These are phyloP conservation scores for Propithecus perrieri DNA, from an alignment of 2,797 vertebrate genomes.

Conservation along the genomic window DNA sequence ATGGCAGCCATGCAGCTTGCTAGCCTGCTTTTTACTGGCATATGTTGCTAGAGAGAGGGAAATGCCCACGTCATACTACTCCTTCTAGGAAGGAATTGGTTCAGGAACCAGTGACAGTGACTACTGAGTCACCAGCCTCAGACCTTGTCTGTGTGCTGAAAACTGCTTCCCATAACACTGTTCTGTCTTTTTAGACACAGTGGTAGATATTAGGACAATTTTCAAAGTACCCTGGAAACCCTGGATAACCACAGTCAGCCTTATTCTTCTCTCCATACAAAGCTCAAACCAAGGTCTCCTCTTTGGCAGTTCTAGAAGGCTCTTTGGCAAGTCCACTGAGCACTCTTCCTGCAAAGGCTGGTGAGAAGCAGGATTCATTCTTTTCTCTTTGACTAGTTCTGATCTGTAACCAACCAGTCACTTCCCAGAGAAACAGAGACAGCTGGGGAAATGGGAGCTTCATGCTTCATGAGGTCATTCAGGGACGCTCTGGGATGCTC, in stretches of 20 bases:
- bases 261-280: background rate
- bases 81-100: slow-evolving; percentile 57
- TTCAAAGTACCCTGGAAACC: background rate
- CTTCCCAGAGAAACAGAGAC: background rate
- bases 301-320: background rate
- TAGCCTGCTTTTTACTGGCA: background rate
- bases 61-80: background rate
- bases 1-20: background rate
- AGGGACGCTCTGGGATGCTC: background rate
- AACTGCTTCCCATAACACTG: background rate
- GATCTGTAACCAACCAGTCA: background rate
- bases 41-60: slow-evolving; percentile 38
- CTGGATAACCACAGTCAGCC: background rate
- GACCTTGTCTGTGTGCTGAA: background rate
- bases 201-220: background rate
- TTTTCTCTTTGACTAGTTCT: background rate
- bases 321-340: background rate
- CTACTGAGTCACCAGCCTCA: background rate
- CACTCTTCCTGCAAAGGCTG: background rate
- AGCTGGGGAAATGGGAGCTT: background rate
- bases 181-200: background rate
- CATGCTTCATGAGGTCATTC: background rate
- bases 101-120: slow-evolving; percentile 12
- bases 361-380: background rate
- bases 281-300: background rate